Evolutionary conservation across 2,888 invertebrate species (phyloP).

Genomic region (Thysanoteuthis rhombus): DNA sequence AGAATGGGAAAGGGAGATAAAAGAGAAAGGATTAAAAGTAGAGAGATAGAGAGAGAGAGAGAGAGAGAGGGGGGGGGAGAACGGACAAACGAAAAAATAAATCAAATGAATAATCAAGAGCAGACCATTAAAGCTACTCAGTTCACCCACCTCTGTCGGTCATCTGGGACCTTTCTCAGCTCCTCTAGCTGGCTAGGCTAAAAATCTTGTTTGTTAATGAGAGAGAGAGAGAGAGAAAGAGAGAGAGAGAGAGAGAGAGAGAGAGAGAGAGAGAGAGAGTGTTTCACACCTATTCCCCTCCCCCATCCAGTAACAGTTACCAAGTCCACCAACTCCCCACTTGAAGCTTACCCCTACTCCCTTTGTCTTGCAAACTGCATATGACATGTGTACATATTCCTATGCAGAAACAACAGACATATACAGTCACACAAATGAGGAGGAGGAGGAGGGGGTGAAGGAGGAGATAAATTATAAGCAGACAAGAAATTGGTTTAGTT

Average conservation of each 20-base stretch:
- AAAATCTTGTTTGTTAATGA: neutral
- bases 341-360: neutral
- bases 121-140: neutral
- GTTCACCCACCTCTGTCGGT: neutral
- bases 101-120: neutral
- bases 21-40: neutral
- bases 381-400: neutral
- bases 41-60: neutral
- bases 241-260: neutral
- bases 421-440: neutral
- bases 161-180: constrained; percentile 12
- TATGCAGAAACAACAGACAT: neutral
- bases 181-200: neutral
- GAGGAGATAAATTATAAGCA: neutral
- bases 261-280: too few species aligned
- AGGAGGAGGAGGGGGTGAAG: neutral
- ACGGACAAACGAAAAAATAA: neutral
- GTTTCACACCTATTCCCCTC: neutral
- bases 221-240: neutral
- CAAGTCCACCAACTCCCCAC: neutral
- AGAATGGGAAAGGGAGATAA: neutral
- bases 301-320: neutral
- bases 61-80: neutral
- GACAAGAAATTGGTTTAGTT: too few species aligned
- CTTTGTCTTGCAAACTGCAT: neutral